These are phyloP conservation scores for Nomada ferruginata DNA, from an alignment of 2,888 invertebrate species.

Conservation along the genomic window DNA sequence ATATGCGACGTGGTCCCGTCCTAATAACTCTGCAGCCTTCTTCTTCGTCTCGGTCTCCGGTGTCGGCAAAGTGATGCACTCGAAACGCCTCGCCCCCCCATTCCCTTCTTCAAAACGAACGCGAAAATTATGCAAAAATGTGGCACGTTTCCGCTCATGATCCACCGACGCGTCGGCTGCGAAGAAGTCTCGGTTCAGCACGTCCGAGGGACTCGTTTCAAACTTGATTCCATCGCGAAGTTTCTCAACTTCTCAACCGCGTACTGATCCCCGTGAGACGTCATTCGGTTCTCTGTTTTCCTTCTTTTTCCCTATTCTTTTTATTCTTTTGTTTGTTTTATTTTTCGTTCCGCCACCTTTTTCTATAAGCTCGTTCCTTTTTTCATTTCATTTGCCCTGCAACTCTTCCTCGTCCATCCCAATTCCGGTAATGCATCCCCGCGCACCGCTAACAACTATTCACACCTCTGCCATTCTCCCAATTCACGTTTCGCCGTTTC, in stretches of 20 bases:
- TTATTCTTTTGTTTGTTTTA: no score
- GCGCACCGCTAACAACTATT: not conserved
- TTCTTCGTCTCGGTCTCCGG: not conserved
- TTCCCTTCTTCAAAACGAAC: slow-evolving; percentile 55
- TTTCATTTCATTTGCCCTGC: slow-evolving; percentile 3
- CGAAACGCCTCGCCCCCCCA: not conserved
- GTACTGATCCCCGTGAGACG: slow-evolving; percentile 40
- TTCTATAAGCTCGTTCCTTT: not conserved
- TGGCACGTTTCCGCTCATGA: slow-evolving; percentile 23
- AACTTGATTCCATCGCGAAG: slow-evolving; percentile 45
- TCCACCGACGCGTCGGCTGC: slow-evolving; percentile 5
- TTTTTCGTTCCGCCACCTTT: not conserved
- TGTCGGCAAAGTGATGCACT: slow-evolving; percentile 25
- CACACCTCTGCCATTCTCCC: not conserved
- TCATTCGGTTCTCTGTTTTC: not conserved
- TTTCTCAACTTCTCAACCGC: slow-evolving; percentile 51
- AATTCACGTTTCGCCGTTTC: not conserved
- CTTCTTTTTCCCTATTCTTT: not conserved
- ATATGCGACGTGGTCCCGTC: slow-evolving; percentile 11
- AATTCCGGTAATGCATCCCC: not conserved
- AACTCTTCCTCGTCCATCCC: not conserved
- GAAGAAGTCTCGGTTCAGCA: slow-evolving; percentile 28
- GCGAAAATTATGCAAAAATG: slow-evolving; percentile 65
- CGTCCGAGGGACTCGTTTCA: slow-evolving; percentile 30
- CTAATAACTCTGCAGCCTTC: slow-evolving; percentile 30